Percentiles rank a stretch among this genome's conserved stretches.
These are phyloP conservation scores for Turdus rufiventris DNA, from an alignment of 2,113 vertebrate species.

Conservation along the genomic window DNA sequence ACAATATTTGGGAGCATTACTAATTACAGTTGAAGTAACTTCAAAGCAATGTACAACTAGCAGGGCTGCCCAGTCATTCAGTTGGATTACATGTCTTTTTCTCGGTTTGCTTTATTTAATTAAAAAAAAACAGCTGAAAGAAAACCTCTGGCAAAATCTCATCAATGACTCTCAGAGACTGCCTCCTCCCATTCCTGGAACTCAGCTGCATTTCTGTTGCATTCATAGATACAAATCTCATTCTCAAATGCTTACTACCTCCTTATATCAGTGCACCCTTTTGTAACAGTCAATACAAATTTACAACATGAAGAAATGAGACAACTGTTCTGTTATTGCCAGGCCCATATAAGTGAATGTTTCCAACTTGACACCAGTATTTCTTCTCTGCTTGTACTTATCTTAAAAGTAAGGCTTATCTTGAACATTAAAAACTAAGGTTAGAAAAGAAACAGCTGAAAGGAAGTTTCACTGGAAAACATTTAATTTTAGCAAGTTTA, in stretches of 20 bases:
- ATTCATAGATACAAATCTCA: slow-evolving; percentile 8
- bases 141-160: slow-evolving; percentile 3
- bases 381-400: slow-evolving; percentile 24
- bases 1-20: background rate
- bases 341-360: background rate
- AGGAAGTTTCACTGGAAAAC: slow-evolving; percentile 47
- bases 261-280: background rate
- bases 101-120: background rate
- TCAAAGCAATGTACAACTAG: background rate
- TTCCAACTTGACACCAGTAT: background rate
- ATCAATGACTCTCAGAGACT: background rate
- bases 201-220: background rate
- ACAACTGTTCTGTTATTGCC: background rate
- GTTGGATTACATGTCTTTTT: rapidly evolving
- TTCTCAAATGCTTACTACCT: background rate
- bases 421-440: slow-evolving; percentile 26
- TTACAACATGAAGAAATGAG: slow-evolving; percentile 6
- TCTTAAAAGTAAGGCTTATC: slow-evolving; percentile 62
- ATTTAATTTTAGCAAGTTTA: slow-evolving; percentile 48
- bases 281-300: background rate
- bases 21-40: background rate
- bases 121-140: background rate
- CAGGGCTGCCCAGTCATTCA: background rate
- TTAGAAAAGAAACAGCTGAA: slow-evolving; percentile 58
- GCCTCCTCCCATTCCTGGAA: background rate